Evolutionary conservation across 2,888 invertebrate genomes (phyloP).

Genomic region (Formica aserva): DNA sequence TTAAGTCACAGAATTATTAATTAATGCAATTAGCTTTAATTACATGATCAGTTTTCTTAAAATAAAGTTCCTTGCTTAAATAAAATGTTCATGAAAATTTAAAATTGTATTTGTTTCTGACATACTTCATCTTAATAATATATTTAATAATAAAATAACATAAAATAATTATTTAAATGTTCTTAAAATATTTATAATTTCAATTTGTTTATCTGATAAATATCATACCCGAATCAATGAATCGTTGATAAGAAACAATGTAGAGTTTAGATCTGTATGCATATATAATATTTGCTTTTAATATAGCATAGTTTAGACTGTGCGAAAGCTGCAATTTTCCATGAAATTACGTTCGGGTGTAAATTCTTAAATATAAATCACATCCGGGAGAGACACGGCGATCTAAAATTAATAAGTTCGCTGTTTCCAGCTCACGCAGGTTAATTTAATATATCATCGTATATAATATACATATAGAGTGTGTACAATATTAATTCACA

Average conservation of each 20-base stretch:
- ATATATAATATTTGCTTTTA: slow-evolving; percentile 40
- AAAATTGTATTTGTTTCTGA: background rate
- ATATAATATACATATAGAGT: background rate
- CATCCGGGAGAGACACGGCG: slow-evolving; percentile 4
- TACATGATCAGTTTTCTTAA: background rate
- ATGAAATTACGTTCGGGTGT: slow-evolving; percentile 24
- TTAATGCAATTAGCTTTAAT: slow-evolving; percentile 36
- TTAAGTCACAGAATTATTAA: slow-evolving; percentile 37
- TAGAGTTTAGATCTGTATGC: slow-evolving; percentile 22
- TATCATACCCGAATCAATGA: background rate
- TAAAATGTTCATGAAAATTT: background rate
- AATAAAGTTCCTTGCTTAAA: background rate
- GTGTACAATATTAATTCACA: slow-evolving; percentile 32
- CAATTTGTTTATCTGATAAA: background rate
- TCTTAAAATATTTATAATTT: background rate
- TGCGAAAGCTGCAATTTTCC: slow-evolving; percentile 33
- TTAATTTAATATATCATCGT: slow-evolving; percentile 34
- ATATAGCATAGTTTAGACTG: slow-evolving; percentile 1
- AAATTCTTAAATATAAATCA: slow-evolving; percentile 47
- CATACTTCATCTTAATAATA: background rate
- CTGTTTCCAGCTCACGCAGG: background rate
- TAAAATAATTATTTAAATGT: background rate
- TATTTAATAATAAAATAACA: background rate
- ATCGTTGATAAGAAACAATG: background rate
- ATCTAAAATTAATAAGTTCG: slow-evolving; percentile 40